Conservation (phyloP, 1,140 invertebrate species). For the Drosophila lacertosa region DNA sequence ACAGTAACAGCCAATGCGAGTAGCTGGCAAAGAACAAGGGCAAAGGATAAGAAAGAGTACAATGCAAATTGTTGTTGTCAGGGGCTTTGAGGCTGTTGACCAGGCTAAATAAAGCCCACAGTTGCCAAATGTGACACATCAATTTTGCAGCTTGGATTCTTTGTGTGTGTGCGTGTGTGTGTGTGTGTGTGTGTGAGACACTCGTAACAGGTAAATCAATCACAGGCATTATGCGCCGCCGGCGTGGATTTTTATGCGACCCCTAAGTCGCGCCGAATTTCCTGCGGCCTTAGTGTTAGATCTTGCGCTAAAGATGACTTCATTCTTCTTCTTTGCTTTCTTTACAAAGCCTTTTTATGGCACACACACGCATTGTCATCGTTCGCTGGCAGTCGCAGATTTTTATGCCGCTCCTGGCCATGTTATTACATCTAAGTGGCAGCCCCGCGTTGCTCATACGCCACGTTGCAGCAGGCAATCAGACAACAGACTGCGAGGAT, state of each 20-base stretch:
- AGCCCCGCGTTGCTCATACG: constrained; percentile 54
- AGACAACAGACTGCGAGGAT: background rate
- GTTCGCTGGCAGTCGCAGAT: constrained; percentile 39
- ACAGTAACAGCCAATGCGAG: constrained; percentile 3
- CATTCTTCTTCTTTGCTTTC: constrained; percentile 13
- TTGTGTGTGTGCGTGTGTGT: background rate
- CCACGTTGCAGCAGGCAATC: constrained; percentile 47
- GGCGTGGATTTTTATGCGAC: constrained; percentile 53
- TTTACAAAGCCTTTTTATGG: constrained; percentile 72
- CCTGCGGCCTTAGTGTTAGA: constrained; percentile 25
- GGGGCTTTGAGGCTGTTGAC: constrained; percentile 6
- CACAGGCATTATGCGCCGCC: constrained; percentile 63
- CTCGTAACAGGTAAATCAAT: constrained; percentile 71
- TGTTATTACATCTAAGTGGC: constrained; percentile 76
- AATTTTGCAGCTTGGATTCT: constrained; percentile 46
- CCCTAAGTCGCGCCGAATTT: constrained; percentile 38
- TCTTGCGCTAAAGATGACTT: constrained; percentile 9
- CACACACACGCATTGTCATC: constrained; percentile 46
- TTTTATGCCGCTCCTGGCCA: constrained; percentile 62
- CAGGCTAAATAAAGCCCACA: constrained; percentile 12
- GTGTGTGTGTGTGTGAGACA: constrained; percentile 20
- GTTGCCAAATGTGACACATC: constrained; percentile 66
- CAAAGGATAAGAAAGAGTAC: background rate
- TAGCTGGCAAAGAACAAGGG: background rate
- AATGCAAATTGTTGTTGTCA: constrained; percentile 36